Percentiles rank a stretch among this genome's conserved stretches.
Conservation (phyloP, 2,113 vertebrate species). For the Amblyornis subalaris region DNA sequence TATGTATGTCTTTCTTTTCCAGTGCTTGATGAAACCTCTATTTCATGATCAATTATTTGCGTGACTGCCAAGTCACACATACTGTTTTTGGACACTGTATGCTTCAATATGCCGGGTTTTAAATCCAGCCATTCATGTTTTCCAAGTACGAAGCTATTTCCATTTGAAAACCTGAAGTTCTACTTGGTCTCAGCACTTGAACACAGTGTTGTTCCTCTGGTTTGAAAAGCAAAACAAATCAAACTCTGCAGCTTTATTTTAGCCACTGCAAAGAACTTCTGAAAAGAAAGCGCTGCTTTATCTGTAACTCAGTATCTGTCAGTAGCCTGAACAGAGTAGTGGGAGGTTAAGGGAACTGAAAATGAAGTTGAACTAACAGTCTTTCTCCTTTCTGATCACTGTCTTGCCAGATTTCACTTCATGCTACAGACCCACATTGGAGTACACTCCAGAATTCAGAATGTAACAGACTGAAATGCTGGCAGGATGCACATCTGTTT, state of each 20-base stretch:
- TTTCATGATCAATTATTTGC: neutral
- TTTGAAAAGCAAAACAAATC: neutral
- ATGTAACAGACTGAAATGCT: constrained; percentile 2
- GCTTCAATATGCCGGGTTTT: neutral
- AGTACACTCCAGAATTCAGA: neutral
- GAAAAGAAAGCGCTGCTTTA: neutral
- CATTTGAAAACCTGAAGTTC: constrained; percentile 11
- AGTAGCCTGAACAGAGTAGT: neutral
- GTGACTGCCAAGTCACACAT: neutral
- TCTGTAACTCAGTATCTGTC: neutral
- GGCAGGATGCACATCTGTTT: neutral
- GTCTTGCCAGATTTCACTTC: neutral
- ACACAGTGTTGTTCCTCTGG: neutral
- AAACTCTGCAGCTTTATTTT: neutral
- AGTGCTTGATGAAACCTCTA: neutral
- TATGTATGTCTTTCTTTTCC: neutral
- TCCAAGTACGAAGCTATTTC: constrained; percentile 20
- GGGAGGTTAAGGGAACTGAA: neutral
- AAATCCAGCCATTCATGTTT: constrained; percentile 13
- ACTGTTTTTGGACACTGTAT: neutral
- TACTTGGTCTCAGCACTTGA: neutral
- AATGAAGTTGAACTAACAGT: neutral
- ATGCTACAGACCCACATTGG: neutral
- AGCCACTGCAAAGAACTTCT: neutral
- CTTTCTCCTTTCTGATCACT: neutral